phyloP scores from a whole-genome alignment of 2,888 invertebrate genomes.

The Laothoe populi region DNA sequence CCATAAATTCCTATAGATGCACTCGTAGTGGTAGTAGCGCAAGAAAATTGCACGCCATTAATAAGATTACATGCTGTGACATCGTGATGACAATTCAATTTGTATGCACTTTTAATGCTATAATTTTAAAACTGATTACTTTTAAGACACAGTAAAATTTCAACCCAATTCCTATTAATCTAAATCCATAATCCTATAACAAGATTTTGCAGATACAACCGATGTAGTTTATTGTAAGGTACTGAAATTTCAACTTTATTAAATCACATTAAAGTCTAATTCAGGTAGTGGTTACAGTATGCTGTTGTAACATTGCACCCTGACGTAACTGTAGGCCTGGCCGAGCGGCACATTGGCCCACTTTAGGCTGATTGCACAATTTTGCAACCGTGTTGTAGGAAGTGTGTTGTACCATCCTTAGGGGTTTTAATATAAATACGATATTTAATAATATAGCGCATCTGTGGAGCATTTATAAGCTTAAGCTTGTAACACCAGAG shows the following conservation, averaged over 20 bases:
- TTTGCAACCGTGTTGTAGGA: constrained; percentile 17
- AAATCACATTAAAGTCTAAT: neutral
- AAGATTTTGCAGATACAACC: neutral
- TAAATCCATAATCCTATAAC: constrained; percentile 2
- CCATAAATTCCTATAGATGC: neutral
- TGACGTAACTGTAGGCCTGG: constrained; percentile 62
- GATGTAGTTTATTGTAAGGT: neutral
- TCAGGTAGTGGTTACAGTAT: neutral
- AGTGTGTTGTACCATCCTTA: neutral
- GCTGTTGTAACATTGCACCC: constrained; percentile 54
- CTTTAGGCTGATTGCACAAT: constrained; percentile 50
- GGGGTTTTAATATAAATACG: neutral
- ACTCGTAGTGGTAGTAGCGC: neutral
- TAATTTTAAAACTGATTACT: constrained; percentile 3
- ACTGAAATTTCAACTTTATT: neutral
- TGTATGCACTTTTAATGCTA: constrained; percentile 29
- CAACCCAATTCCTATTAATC: neutral
- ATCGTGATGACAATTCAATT: constrained; percentile 41
- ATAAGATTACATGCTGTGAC: constrained; percentile 18
- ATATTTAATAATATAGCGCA: too few relatives aligned
- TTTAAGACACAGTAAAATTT: neutral
- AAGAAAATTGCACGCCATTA: constrained; percentile 11
- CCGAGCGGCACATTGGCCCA: constrained; percentile 59
- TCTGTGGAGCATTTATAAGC: too few relatives aligned
- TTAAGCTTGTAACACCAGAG: too few relatives aligned